Conservation (phyloP, 2,113 vertebrate species). For the Grammomys dolichurus region DNA sequence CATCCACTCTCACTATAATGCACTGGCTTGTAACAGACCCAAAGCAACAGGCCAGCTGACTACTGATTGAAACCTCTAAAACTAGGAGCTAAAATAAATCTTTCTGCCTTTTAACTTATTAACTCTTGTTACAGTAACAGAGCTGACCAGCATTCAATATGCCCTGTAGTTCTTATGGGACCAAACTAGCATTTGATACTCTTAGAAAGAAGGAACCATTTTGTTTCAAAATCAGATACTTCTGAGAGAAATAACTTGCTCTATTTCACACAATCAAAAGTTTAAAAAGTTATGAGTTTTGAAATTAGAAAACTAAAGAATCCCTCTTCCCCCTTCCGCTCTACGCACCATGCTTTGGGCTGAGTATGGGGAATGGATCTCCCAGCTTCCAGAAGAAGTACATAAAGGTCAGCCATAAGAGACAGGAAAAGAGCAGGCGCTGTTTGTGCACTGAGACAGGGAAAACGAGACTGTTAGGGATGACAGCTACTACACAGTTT, state of each 20-base stretch:
- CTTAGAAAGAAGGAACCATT: constrained; percentile 34
- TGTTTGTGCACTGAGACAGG: constrained; percentile 93
- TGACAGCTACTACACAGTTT: background rate
- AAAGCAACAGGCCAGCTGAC: background rate
- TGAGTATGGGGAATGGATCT: constrained; percentile 98
- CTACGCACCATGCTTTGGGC: constrained; percentile 97
- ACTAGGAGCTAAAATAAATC: background rate
- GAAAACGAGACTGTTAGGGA: background rate
- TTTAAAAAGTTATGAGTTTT: background rate
- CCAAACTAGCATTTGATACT: background rate
- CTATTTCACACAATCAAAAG: background rate
- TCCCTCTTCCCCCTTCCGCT: background rate
- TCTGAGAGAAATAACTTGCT: constrained; percentile 49
- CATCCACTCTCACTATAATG: background rate
- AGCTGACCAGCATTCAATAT: background rate
- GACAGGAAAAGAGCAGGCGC: constrained; percentile 95
- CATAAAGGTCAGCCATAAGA: constrained; percentile 99
- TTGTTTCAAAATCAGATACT: constrained; percentile 18
- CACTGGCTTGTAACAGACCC: background rate
- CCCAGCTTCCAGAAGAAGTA: constrained; percentile 99
- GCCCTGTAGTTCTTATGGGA: background rate
- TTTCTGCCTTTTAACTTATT: background rate
- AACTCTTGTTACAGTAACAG: background rate
- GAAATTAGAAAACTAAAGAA: constrained; percentile 44
- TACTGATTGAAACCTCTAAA: background rate